Percentiles rank a stretch among this genome's conserved stretches.
phyloP scores from a whole-genome alignment of 2,113 vertebrate genomes.

The Anolis carolinensis region DNA sequence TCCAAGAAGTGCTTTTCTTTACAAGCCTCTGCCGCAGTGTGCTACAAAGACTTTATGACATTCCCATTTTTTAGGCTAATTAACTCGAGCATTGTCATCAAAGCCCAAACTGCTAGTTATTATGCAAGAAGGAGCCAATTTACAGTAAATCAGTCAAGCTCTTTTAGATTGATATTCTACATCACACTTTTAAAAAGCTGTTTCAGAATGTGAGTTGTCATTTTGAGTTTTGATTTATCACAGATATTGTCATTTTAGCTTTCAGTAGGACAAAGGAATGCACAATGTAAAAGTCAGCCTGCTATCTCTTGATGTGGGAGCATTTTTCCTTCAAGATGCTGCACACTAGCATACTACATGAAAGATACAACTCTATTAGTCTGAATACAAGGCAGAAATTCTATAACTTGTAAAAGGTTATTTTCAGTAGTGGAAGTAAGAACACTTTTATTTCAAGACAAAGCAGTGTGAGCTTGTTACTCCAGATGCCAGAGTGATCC shows the following conservation, averaged over 20 bases:
- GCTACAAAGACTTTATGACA: slow-evolving; percentile 44
- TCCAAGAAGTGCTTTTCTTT: neutral
- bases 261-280: slow-evolving; percentile 39
- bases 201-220: slow-evolving; percentile 50
- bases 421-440: slow-evolving; percentile 40
- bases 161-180: slow-evolving; percentile 65
- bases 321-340: neutral
- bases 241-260: slow-evolving; percentile 57
- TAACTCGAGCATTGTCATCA: slow-evolving; percentile 58
- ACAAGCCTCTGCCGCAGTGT: slow-evolving; percentile 50
- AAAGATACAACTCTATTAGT: neutral
- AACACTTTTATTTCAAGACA: slow-evolving; percentile 35
- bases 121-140: slow-evolving; percentile 42
- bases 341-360: neutral
- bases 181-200: slow-evolving; percentile 46
- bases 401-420: slow-evolving; percentile 52
- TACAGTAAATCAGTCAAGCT: slow-evolving; percentile 66
- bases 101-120: slow-evolving; percentile 58
- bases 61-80: slow-evolving; percentile 59
- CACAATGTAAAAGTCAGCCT: neutral
- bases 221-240: slow-evolving; percentile 61
- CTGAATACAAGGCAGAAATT: slow-evolving; percentile 6
- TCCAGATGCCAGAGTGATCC: slow-evolving; percentile 20
- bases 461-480: slow-evolving; percentile 27
- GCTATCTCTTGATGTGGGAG: neutral